Evolutionary conservation across 1,140 invertebrate genomes (phyloP).

Genomic region (Meteorus sp.): DNA sequence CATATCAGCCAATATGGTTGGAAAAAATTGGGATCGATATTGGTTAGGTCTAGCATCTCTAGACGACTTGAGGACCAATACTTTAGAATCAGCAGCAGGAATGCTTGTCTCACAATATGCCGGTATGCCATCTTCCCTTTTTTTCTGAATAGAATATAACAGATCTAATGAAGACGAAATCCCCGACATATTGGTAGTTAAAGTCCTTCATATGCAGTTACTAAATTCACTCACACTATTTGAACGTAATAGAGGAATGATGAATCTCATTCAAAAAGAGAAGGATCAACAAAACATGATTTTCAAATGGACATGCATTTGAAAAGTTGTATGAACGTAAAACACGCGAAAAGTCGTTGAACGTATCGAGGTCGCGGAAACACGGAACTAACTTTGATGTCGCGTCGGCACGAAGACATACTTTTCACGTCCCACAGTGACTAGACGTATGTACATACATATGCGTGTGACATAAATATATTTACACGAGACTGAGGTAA

Average conservation of each 20-base stretch:
- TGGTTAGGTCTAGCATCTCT: constrained; percentile 88
- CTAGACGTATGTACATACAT: too few relatives aligned
- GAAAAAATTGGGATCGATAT: constrained; percentile 67
- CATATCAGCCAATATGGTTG: constrained; percentile 79
- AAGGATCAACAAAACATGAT: too few relatives aligned
- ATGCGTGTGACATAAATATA: constrained; percentile 35
- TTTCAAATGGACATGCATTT: too few relatives aligned
- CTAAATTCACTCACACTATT: constrained; percentile 3
- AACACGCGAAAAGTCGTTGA: constrained; percentile 8
- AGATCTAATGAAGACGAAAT: too few relatives aligned
- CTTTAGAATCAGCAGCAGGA: constrained; percentile 89
- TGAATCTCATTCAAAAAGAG: too few relatives aligned
- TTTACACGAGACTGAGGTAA: constrained; percentile 37
- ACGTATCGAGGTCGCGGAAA: constrained; percentile 54
- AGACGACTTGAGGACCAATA: constrained; percentile 90
- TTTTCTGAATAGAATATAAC: background rate
- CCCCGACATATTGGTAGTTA: too few relatives aligned
- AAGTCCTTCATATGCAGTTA: too few relatives aligned
- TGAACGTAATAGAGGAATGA: too few relatives aligned
- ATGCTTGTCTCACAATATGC: constrained; percentile 90
- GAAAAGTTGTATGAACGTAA: too few relatives aligned
- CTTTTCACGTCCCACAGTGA: constrained; percentile 49
- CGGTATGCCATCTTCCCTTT: constrained; percentile 57
- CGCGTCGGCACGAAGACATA: constrained; percentile 53
- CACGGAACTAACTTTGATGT: constrained; percentile 45